Evolutionary conservation across 2,797 vertebrate species (phyloP).

Genomic region (Ctenopoma multispine): DNA sequence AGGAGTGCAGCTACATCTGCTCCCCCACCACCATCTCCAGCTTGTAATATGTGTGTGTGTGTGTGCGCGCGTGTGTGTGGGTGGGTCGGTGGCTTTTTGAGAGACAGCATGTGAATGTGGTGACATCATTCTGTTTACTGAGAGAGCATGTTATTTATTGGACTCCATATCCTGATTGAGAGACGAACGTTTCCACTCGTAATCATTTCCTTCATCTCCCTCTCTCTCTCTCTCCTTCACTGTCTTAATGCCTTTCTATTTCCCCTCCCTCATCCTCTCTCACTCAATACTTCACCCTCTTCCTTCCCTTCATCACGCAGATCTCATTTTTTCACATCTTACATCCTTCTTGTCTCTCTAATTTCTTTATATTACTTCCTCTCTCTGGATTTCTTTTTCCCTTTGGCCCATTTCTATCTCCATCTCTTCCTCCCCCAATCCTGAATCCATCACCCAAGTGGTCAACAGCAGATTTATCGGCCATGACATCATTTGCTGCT

Average conservation of each 20-base stretch:
- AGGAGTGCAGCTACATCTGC: constrained; percentile 13
- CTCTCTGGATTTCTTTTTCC: not conserved
- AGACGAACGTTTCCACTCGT: constrained; percentile 63
- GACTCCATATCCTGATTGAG: constrained; percentile 77
- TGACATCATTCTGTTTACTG: constrained; percentile 66
- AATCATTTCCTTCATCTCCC: constrained; percentile 56
- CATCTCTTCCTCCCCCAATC: constrained; percentile 17
- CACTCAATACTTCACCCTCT: not conserved
- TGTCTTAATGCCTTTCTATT: constrained; percentile 5
- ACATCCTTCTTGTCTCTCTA: not conserved
- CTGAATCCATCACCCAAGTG: constrained; percentile 45
- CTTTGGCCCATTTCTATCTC: constrained; percentile 15
- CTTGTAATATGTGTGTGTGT: constrained; percentile 4
- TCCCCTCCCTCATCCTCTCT: not conserved
- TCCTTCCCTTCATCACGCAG: constrained; percentile 9
- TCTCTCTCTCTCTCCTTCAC: not conserved
- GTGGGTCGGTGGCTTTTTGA: not conserved
- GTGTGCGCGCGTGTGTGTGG: constrained; percentile 4
- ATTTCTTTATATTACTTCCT: constrained; percentile 23
- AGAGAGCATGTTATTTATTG: constrained; percentile 71
- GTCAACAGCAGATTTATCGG: constrained; percentile 58
- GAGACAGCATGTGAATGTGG: constrained; percentile 27
- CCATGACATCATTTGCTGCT: constrained; percentile 57
- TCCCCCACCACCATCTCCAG: not conserved
- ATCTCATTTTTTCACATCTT: not conserved